These are phyloP conservation scores for Lepus europaeus DNA, from an alignment of 2,113 vertebrate species.

Conservation along the genomic window DNA sequence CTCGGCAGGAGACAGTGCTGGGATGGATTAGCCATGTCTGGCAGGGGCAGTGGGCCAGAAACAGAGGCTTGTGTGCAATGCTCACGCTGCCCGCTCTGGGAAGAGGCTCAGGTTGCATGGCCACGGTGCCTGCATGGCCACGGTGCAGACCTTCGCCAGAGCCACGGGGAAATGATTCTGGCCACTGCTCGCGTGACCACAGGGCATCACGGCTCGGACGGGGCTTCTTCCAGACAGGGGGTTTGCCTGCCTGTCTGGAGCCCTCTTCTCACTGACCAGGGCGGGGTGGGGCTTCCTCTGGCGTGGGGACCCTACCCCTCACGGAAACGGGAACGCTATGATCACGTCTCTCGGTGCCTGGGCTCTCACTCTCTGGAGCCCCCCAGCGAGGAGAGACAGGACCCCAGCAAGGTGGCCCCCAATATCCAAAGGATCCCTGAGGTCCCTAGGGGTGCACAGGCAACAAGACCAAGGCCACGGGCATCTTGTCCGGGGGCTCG, in stretches of 20 bases:
- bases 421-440: neutral
- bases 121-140: neutral
- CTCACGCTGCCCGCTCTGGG: neutral
- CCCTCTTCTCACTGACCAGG: neutral
- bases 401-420: neutral
- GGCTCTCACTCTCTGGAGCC: neutral
- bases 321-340: neutral
- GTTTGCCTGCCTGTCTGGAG: neutral
- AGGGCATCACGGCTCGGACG: neutral
- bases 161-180: neutral
- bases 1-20: neutral
- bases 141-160: neutral
- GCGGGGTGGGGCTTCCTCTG: neutral
- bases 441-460: neutral
- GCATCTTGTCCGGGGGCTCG: neutral
- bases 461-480: neutral
- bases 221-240: neutral
- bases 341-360: rapidly evolving
- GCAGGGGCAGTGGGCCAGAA: neutral
- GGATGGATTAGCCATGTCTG: conserved; percentile 53
- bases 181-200: too few relatives aligned
- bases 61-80: rapidly evolving
- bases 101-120: neutral
- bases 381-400: neutral
- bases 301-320: neutral